Conservation (phyloP, 1,140 invertebrate species). For the Carposina sasakii region DNA sequence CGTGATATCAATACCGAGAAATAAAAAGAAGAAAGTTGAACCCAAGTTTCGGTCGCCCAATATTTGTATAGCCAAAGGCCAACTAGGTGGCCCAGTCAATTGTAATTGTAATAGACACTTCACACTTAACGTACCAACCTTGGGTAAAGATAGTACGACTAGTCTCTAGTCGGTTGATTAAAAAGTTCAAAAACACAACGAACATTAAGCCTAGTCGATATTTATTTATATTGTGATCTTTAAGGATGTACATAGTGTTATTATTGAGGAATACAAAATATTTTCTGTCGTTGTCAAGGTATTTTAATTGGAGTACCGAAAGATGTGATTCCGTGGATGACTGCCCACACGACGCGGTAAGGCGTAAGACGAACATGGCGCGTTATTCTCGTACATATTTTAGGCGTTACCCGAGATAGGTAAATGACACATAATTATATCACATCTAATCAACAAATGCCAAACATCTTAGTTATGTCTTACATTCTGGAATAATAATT, state of each 20-base stretch:
- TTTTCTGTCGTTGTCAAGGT: too few species aligned
- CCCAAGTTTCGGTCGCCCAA: constrained; percentile 61
- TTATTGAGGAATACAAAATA: too few species aligned
- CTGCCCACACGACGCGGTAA: too few species aligned
- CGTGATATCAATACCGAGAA: constrained; percentile 27
- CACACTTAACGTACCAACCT: constrained; percentile 55
- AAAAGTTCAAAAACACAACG: constrained; percentile 42
- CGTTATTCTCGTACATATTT: too few species aligned
- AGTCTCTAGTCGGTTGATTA: constrained; percentile 44
- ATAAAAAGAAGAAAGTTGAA: constrained; percentile 33
- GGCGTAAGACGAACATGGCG: too few species aligned
- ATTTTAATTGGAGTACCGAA: too few species aligned
- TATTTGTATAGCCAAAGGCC: constrained; percentile 54
- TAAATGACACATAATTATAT: too few species aligned
- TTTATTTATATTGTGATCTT: constrained; percentile 24
- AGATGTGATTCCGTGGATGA: too few species aligned
- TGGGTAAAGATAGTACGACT: constrained; percentile 51
- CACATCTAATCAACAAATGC: too few species aligned
- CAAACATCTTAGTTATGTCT: too few species aligned
- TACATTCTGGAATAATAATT: too few species aligned
- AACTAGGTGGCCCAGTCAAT: constrained; percentile 46
- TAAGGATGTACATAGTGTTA: constrained; percentile 11
- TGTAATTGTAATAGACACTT: constrained; percentile 67
- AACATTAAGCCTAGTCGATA: constrained; percentile 51
- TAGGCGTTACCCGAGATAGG: too few species aligned